Percentiles rank a stretch among this genome's conserved stretches.
Evolutionary conservation across 1,140 invertebrate species (phyloP).

Genomic region (Tetraneura akinire): DNA sequence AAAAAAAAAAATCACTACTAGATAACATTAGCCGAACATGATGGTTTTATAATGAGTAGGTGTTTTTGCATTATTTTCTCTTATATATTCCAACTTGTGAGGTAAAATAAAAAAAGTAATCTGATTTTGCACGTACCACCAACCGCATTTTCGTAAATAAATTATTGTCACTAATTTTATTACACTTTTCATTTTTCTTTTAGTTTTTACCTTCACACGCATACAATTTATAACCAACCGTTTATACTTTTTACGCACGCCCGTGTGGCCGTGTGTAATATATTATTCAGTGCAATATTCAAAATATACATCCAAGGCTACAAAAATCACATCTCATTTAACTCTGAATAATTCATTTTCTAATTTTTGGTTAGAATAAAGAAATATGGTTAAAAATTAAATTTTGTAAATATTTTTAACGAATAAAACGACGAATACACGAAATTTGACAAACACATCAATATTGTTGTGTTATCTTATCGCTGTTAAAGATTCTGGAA

Average conservation of each 20-base stretch:
- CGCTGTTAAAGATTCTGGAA: too few species aligned
- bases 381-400: too few species aligned
- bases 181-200: not conserved
- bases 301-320: too few species aligned
- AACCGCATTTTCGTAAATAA: not conserved
- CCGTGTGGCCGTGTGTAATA: too few species aligned
- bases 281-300: too few species aligned
- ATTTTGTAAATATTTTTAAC: too few species aligned
- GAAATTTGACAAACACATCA: too few species aligned
- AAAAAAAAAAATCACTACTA: conserved; percentile 1
- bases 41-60: conserved; percentile 25
- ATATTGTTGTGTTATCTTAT: too few species aligned
- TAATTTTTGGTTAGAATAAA: too few species aligned
- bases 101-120: conserved; percentile 2
- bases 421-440: too few species aligned
- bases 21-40: conserved; percentile 7
- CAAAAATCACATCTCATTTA: too few species aligned
- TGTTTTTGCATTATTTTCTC: conserved; percentile 25
- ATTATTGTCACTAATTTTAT: not conserved
- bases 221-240: not conserved
- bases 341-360: too few species aligned
- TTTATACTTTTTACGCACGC: not conserved
- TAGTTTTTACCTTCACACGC: not conserved
- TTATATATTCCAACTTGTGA: not conserved
- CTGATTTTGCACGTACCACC: not conserved